Evolutionary conservation across 2,888 invertebrate species (phyloP).

Genomic region (Diabrotica balteata): DNA sequence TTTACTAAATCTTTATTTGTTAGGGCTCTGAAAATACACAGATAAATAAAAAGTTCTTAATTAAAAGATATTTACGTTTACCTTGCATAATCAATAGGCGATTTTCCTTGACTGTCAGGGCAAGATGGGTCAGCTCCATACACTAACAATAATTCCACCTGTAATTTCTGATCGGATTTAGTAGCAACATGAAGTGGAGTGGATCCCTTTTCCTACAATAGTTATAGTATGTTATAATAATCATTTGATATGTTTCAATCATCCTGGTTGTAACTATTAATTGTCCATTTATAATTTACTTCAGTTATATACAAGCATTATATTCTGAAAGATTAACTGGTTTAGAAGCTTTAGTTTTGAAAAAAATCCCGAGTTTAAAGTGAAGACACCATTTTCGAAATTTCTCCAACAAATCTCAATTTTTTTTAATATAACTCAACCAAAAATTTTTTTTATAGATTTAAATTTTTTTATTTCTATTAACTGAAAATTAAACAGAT

Average conservation of each 20-base stretch:
- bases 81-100: constrained; percentile 67
- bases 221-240: background rate
- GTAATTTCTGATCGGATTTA: constrained; percentile 88
- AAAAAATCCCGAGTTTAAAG: too few relatives aligned
- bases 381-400: too few relatives aligned
- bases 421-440: too few relatives aligned
- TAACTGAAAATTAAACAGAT: too few relatives aligned
- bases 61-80: constrained; percentile 54
- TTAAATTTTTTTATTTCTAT: too few relatives aligned
- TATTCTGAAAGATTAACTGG: too few relatives aligned
- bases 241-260: too few relatives aligned
- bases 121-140: constrained; percentile 94
- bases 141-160: constrained; percentile 89
- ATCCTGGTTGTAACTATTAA: background rate
- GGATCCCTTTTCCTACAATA: constrained; percentile 83
- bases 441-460: too few relatives aligned
- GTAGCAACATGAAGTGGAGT: constrained; percentile 94
- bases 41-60: background rate
- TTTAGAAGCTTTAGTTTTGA: too few relatives aligned
- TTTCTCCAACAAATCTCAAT: too few relatives aligned
- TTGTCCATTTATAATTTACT: background rate
- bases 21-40: constrained; percentile 64
- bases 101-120: constrained; percentile 77
- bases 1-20: constrained; percentile 83
- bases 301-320: background rate